Conservation (phyloP, 37 sponge, comb jelly and placozoan species). For the Diacarnus erythraeanus region DNA sequence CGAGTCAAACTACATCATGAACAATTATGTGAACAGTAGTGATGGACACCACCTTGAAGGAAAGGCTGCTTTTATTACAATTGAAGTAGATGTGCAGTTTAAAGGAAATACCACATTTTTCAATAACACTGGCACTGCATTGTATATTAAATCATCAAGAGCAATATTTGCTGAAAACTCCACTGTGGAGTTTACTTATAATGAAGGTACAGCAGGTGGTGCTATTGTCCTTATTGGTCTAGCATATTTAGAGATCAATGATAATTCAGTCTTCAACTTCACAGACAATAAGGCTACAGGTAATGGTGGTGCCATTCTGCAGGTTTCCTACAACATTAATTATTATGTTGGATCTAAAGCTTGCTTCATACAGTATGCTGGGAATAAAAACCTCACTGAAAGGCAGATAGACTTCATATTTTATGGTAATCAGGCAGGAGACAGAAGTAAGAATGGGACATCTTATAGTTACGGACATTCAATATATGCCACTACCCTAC, state of each 20-base stretch:
- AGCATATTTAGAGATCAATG: constrained; percentile 19
- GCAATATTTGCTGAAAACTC: not conserved
- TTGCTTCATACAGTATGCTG: constrained; percentile 1
- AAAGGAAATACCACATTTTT: not conserved
- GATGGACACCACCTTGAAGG: too few species aligned
- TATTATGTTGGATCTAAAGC: not conserved
- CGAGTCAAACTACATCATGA: not conserved
- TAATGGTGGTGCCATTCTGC: constrained; percentile 56
- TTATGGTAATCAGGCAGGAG: too few species aligned
- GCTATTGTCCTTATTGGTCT: not conserved
- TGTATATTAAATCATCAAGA: not conserved
- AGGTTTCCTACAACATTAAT: not conserved
- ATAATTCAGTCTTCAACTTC: constrained; percentile 6
- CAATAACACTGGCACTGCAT: not conserved
- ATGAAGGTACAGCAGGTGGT: not conserved
- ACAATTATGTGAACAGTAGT: too few species aligned
- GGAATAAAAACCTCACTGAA: not conserved
- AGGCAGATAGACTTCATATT: not conserved
- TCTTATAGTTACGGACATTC: too few species aligned
- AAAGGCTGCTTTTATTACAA: not conserved
- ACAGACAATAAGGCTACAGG: constrained; percentile 31
- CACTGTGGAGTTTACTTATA: too few species aligned
- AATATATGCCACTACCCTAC: too few species aligned
- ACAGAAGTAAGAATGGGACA: too few species aligned
- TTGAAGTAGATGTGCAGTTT: not conserved